Evolutionary conservation across 2,888 invertebrate genomes (phyloP).

Genomic region (Euclidia mi): DNA sequence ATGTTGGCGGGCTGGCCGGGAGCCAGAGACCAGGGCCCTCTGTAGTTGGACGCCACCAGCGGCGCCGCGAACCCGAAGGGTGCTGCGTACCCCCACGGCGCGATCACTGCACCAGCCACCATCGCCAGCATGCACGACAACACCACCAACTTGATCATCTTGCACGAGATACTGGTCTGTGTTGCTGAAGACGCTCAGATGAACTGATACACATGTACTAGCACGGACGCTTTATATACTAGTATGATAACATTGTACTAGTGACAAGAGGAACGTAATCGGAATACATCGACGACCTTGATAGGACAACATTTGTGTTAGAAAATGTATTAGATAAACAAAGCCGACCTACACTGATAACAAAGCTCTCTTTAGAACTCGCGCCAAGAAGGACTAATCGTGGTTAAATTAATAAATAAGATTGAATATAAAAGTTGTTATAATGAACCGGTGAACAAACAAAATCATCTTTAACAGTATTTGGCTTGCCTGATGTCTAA

Average conservation of each 20-base stretch:
- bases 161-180: slow-evolving; percentile 79
- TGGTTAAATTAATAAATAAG: too few species aligned
- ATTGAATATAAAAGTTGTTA: too few species aligned
- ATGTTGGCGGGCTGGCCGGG: slow-evolving; percentile 85
- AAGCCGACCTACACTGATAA: too few species aligned
- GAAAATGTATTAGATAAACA: slow-evolving; percentile 58
- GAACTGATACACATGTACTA: slow-evolving; percentile 71
- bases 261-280: slow-evolving; percentile 66
- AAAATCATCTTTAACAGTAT: too few species aligned
- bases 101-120: slow-evolving; percentile 76
- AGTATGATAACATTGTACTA: slow-evolving; percentile 53
- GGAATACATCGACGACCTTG: slow-evolving; percentile 76
- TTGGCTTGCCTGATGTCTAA: too few species aligned
- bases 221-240: slow-evolving; percentile 69
- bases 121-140: slow-evolving; percentile 91
- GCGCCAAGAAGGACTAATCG: too few species aligned
- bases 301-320: slow-evolving; percentile 72
- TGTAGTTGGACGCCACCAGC: slow-evolving; percentile 71
- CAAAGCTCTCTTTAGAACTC: too few species aligned
- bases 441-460: too few species aligned
- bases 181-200: slow-evolving; percentile 68
- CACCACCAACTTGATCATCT: slow-evolving; percentile 90
- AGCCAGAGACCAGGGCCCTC: slow-evolving; percentile 82
- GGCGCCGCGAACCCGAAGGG: slow-evolving; percentile 43
- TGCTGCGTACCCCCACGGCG: slow-evolving; percentile 40